Conservation (phyloP, 2,113 vertebrate genomes). For the Cochlearius cochlearius region DNA sequence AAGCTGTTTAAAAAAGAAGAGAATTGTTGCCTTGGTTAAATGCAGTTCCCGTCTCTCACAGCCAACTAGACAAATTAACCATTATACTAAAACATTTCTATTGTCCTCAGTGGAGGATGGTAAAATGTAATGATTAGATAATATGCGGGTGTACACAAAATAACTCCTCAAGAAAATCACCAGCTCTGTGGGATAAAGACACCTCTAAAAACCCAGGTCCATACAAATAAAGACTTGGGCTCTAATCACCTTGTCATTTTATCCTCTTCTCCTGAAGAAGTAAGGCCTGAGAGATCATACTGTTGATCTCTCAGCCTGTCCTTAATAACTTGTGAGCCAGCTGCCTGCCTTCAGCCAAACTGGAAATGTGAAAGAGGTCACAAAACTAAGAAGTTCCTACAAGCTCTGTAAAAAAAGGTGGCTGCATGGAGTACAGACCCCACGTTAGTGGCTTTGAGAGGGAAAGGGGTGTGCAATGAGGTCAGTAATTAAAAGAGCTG, state of each 20-base stretch:
- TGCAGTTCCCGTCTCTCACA: background rate
- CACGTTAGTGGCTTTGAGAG: background rate
- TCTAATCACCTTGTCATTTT: background rate
- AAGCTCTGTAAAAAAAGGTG: background rate
- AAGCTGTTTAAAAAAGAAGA: background rate
- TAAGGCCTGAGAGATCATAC: background rate
- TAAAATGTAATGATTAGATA: background rate
- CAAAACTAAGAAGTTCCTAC: background rate
- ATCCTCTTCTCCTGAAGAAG: conserved; percentile 4
- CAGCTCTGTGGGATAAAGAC: background rate
- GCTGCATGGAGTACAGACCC: background rate
- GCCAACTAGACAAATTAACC: background rate
- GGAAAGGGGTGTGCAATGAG: background rate
- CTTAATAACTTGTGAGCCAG: background rate
- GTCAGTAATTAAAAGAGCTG: background rate
- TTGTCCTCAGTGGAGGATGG: background rate
- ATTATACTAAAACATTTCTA: background rate
- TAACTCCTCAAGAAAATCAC: background rate
- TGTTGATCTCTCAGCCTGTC: background rate
- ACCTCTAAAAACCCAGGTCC: background rate
- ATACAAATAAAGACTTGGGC: background rate
- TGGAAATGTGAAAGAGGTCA: background rate
- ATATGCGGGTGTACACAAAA: background rate
- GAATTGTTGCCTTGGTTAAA: background rate
- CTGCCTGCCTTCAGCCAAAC: background rate